A percentile compares a stretch with the other conserved stretches of the same genome.
phyloP scores from a whole-genome alignment of 2,113 vertebrate species.

The Cavia aperea region DNA sequence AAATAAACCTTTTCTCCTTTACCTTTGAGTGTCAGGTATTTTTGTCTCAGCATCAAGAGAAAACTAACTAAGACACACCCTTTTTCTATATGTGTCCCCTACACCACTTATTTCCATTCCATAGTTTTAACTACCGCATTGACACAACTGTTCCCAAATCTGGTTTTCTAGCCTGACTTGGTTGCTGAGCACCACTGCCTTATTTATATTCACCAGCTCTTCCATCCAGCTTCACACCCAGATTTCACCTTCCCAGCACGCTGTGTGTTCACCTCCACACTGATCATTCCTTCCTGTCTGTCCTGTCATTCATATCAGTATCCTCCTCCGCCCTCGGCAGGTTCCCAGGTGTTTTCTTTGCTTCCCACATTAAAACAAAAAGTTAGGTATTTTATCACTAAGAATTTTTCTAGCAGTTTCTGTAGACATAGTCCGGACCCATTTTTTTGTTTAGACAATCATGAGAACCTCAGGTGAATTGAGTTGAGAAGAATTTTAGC shows the following conservation, averaged over 20 bases:
- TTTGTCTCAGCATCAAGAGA: not conserved
- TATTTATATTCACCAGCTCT: not conserved
- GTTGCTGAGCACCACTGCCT: not conserved
- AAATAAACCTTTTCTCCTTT: not conserved
- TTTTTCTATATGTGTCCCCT: not conserved
- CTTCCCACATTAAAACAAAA: not conserved
- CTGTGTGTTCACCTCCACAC: not conserved
- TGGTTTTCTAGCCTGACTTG: not conserved
- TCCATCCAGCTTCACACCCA: not conserved
- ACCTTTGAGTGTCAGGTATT: not conserved
- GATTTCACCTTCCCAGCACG: not conserved
- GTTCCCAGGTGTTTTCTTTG: not conserved
- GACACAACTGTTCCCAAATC: not conserved
- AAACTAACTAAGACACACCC: not conserved
- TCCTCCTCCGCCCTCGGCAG: not conserved
- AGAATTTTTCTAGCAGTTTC: not conserved
- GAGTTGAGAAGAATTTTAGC: not conserved
- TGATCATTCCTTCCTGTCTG: not conserved
- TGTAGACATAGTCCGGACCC: not conserved
- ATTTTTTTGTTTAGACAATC: constrained; percentile 6
- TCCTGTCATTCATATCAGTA: not conserved
- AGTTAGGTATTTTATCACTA: not conserved
- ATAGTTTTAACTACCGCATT: not conserved
- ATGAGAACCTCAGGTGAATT: not conserved
- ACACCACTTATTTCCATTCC: not conserved